These are phyloP conservation scores for Pristiophorus japonicus DNA, from an alignment of 2,113 vertebrate genomes.

Conservation along the genomic window DNA sequence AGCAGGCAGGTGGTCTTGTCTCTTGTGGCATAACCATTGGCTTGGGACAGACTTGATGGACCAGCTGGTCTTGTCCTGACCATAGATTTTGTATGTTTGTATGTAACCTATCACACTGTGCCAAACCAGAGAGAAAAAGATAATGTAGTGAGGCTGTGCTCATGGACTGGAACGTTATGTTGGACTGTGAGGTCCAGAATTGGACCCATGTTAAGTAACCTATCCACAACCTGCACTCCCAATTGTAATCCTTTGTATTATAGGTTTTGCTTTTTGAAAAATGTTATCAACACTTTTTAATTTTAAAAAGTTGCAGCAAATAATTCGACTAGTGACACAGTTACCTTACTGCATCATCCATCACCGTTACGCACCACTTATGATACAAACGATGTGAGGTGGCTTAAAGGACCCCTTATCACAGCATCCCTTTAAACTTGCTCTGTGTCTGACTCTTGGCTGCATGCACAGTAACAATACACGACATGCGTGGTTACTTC, in stretches of 20 bases:
- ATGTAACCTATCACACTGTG: background rate
- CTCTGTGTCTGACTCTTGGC: background rate
- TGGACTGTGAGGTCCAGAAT: background rate
- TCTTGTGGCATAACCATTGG: background rate
- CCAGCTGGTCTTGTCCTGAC: background rate
- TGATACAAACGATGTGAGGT: background rate
- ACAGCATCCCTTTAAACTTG: background rate
- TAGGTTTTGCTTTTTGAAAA: background rate
- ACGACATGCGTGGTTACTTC: background rate
- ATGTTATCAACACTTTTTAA: background rate
- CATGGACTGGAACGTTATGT: background rate
- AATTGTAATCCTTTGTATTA: background rate
- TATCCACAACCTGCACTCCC: background rate
- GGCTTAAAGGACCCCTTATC: background rate
- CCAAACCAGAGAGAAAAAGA: background rate
- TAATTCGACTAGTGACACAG: background rate
- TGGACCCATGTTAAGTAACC: background rate
- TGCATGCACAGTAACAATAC: background rate
- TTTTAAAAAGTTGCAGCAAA: background rate
- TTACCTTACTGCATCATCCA: background rate
- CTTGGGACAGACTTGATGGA: background rate
- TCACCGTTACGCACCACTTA: background rate
- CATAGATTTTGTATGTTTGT: background rate
- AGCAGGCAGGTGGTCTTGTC: background rate
- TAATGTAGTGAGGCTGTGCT: background rate